Base-by-base conservation (phyloP, 2,888 invertebrate genomes). In the Cabera pusaria region DNA sequence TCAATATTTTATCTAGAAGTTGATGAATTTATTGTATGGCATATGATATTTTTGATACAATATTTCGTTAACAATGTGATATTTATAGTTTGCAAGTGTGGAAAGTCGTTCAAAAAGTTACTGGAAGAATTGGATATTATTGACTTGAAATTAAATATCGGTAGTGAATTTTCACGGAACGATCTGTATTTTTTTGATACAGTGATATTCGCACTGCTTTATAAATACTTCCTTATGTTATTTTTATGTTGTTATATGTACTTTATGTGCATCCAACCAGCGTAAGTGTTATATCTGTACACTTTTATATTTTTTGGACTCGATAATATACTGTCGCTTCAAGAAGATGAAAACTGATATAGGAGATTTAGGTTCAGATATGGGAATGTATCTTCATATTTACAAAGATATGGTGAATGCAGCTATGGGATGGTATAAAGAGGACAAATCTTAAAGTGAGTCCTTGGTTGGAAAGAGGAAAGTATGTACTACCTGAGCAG, bases 401-500 rank as follows among this genome's bases (percentile, higher is more conserved):
- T 35, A 35, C 10, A 35, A 28, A 27, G 17, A 5, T 6, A 10
- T 28, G 1, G 27, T 35, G 7, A 27, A 35, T 22, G 11, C 27
- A 5, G 7, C 7, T 76, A 0, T 2, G 52, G 0, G 74, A 74
- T 37, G 77, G 56, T 1, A 66, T 77, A 0, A 50, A 53, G n/a
- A 60, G 56, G 11, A 74, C 73, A 0, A 52, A 71, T 38, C 67
- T 70, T 1, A 64, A 49, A 21, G 59, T 62, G 29, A 71, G 67
- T 18, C 72, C 73, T 0, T 75, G 77, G 77, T 24, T 69, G 1
- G 68, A 67, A 32, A 56, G 52, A 8, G 71, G 70, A 0, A 70
- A 66, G 21, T 75, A 74, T 39, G 20, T 28, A 0, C 3, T 51
- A 23, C 59, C 61, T 0, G n/a, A 7, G n/a, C 42, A 23, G 14